Evolutionary conservation across 2,888 invertebrate genomes (phyloP).

Genomic region (Eupithecia abbreviata): DNA sequence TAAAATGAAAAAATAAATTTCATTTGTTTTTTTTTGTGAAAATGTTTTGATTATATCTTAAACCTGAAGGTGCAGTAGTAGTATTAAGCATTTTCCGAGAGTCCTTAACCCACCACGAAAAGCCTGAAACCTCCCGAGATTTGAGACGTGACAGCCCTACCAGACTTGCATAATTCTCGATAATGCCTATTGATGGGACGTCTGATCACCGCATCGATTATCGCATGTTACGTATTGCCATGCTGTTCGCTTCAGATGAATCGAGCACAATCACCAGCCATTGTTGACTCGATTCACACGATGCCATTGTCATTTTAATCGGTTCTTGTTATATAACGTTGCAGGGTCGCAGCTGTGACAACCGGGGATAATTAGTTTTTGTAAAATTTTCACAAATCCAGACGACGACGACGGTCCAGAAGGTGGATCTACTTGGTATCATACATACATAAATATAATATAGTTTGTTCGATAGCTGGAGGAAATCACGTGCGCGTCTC

Average conservation of each 20-base stretch:
- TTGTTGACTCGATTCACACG: conserved; percentile 53
- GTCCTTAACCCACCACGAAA: not conserved
- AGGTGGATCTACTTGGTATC: not conserved
- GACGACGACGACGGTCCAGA: too few species aligned
- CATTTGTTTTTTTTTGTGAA: not conserved
- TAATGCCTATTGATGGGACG: conserved; percentile 32
- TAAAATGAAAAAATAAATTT: not conserved
- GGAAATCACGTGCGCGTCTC: not conserved
- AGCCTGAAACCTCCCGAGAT: not conserved
- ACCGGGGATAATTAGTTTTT: not conserved
- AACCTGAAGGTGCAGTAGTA: not conserved
- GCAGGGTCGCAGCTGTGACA: conserved; percentile 23
- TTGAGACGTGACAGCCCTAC: not conserved
- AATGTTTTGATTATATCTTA: not conserved
- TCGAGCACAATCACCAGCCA: conserved; percentile 47
- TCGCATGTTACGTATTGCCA: conserved; percentile 47
- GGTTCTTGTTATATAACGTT: conserved; percentile 50
- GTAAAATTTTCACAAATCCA: not conserved
- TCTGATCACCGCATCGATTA: conserved; percentile 44
- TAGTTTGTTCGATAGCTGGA: not conserved
- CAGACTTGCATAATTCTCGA: conserved; percentile 24
- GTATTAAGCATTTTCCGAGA: not conserved
- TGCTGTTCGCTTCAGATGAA: conserved; percentile 39
- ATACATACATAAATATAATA: too few species aligned
- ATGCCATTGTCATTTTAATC: conserved; percentile 56